Percentiles rank a stretch among this genome's conserved stretches.
These are phyloP conservation scores for Reticulitermes speratus DNA, from an alignment of 1,140 invertebrate species.

Conservation along the genomic window DNA sequence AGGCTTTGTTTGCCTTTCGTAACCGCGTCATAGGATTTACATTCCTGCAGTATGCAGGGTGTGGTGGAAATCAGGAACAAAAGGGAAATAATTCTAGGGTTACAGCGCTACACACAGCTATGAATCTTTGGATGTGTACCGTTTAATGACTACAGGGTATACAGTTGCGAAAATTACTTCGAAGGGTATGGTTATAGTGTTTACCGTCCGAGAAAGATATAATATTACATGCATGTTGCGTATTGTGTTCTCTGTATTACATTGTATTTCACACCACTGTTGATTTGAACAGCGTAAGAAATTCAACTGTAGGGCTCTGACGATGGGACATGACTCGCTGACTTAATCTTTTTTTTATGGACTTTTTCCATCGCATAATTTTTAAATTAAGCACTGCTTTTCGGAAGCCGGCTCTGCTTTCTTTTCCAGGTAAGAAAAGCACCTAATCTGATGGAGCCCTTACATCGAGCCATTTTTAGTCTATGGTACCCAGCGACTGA, in stretches of 20 bases:
- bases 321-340: no score
- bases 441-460: no score
- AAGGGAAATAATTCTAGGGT: not conserved
- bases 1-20: not conserved
- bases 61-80: conserved; percentile 4
- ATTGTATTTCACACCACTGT: not conserved
- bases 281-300: not conserved
- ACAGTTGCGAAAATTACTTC: not conserved
- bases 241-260: not conserved
- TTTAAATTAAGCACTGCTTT: no score
- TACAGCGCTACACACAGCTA: not conserved
- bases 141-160: not conserved
- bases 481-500: no score
- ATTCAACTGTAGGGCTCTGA: not conserved
- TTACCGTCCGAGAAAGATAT: not conserved
- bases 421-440: no score
- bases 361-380: no score
- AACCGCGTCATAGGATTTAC: not conserved
- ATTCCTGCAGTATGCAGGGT: not conserved
- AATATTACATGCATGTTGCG: not conserved
- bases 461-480: no score
- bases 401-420: no score
- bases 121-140: no score
- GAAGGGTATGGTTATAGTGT: not conserved
- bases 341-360: no score